A percentile compares a stretch with the other conserved stretches of the same genome.
Conservation (phyloP, 2,888 invertebrate species). For the Sphaerophoria taeniata region DNA sequence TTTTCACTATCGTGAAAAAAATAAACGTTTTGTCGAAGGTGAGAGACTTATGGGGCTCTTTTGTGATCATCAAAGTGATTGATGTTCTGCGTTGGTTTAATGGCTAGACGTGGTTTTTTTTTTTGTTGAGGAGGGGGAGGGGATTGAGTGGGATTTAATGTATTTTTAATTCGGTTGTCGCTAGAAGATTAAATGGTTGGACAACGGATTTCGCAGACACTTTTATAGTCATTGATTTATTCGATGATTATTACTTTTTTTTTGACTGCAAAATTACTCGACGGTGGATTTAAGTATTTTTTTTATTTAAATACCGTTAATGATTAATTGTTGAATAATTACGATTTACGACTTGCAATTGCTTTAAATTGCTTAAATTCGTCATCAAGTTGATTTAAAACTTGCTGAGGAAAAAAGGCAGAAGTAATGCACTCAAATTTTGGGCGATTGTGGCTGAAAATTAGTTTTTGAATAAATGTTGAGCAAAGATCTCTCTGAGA, state of each 20-base stretch:
- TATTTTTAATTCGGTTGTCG: background rate
- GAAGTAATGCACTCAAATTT: too few relatives aligned
- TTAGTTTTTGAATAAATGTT: too few relatives aligned
- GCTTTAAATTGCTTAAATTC: too few relatives aligned
- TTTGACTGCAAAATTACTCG: constrained; percentile 8
- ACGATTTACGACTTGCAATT: too few relatives aligned
- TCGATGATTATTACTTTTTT: constrained; percentile 22
- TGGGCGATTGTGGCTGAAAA: too few relatives aligned
- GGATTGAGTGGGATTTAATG: background rate
- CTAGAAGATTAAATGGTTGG: constrained; percentile 21
- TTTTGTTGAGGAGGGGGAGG: background rate
- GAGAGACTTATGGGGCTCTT: background rate
- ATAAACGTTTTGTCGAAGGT: constrained; percentile 1
- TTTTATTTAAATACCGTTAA: background rate
- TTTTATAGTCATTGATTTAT: constrained; percentile 61
- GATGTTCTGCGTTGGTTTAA: constrained; percentile 48
- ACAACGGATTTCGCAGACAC: constrained; percentile 23
- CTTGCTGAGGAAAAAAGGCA: too few relatives aligned
- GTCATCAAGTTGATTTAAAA: too few relatives aligned
- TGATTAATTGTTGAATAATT: background rate
- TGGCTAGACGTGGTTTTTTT: background rate
- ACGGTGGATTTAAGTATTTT: background rate
- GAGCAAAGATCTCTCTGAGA: too few relatives aligned
- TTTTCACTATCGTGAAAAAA: constrained; percentile 4
- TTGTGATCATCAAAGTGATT: constrained; percentile 60